Evolutionary conservation across 1,140 invertebrate genomes (phyloP).

Genomic region (Campoletis sonorensis): DNA sequence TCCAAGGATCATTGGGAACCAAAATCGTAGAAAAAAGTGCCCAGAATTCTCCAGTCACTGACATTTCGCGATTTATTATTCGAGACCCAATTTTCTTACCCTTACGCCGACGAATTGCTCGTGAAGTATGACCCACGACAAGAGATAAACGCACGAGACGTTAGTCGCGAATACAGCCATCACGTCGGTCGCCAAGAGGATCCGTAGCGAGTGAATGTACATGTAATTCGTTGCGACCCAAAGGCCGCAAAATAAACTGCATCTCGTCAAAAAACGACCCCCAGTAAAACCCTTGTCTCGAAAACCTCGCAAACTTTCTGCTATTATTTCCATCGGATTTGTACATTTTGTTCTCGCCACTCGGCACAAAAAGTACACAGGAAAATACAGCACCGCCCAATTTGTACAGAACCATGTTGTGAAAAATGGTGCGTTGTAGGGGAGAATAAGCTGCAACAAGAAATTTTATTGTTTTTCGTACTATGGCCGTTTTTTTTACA

Average conservation of each 20-base stretch:
- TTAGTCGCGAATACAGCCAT: slow-evolving; percentile 95
- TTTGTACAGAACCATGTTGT: slow-evolving; percentile 97
- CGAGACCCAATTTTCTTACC: slow-evolving; percentile 76
- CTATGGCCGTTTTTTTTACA: too few relatives aligned
- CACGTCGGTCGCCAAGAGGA: slow-evolving; percentile 92
- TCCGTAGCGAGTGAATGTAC: slow-evolving; percentile 90
- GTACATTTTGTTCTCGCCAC: slow-evolving; percentile 84
- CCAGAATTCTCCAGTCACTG: too few relatives aligned
- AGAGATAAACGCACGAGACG: slow-evolving; percentile 93
- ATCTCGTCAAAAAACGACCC: slow-evolving; percentile 89
- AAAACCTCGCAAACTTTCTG: slow-evolving; percentile 88
- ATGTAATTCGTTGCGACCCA: slow-evolving; percentile 96
- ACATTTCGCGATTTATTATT: too few relatives aligned
- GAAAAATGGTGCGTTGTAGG: slow-evolving; percentile 93
- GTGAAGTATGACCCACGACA: slow-evolving; percentile 97
- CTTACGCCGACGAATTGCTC: slow-evolving; percentile 97
- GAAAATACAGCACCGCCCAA: slow-evolving; percentile 94
- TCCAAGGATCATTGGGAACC: too few relatives aligned
- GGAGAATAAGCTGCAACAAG: slow-evolving; percentile 76
- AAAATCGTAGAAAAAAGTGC: too few relatives aligned
- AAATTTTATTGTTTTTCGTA: too few relatives aligned
- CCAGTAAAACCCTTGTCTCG: slow-evolving; percentile 91
- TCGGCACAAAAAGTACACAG: slow-evolving; percentile 88
- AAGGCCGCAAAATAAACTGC: slow-evolving; percentile 90
- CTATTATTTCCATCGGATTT: slow-evolving; percentile 84